Base-by-base conservation (phyloP, 2,113 vertebrate genomes). In the Rhegmatorhina hoffmannsi region DNA sequence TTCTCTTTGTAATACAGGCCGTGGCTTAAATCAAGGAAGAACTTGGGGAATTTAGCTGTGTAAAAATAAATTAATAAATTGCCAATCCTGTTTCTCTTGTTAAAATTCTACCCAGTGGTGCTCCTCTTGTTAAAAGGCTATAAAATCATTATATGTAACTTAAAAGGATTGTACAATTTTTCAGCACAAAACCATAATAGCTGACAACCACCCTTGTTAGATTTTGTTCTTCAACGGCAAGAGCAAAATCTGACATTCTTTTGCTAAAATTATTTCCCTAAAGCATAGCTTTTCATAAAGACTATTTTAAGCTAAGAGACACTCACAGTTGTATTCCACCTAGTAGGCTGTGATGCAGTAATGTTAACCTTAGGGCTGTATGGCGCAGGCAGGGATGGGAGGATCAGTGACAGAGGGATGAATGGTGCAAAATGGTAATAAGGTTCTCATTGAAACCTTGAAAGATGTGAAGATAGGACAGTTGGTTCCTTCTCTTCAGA, bases 111-210 rank as follows among this genome's bases (percentile, higher is more conserved):
- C 84, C 66, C 80, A 83, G 76, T 77, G 91, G 94, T 93, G 83
- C 56, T 93, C 47, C 66, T 83, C 95, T 97, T 96, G 92, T 97
- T 97, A 96, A 97, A 89, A 60, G 84, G 87, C 87, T 94, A 68
- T 96, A 88, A 94, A 97, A 96, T 95, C 78, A 96, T 96, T 93
- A 95, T 91, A 93, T 91, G 66, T 87, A 97, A 94, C 91, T 96
- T 97, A 84, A 95, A 97, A 97, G 84, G 89, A 78, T 46, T 95
- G 52, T 92, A 83, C 77, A 72, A 3, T 89, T 96, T 94, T 94
- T 94, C 81, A 91, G 59, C 58, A 55, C n/a, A 90, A 94, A 95
- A 91, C 70, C 60, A 34, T 92, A 79, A 93, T 46, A 95, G 84
- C 72, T 93, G 92, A 82, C 90, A 96, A 94, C 74, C 72, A 64